Evolutionary conservation across 2,113 vertebrate genomes (phyloP).

Genomic region (Rhabdornis inornatus): DNA sequence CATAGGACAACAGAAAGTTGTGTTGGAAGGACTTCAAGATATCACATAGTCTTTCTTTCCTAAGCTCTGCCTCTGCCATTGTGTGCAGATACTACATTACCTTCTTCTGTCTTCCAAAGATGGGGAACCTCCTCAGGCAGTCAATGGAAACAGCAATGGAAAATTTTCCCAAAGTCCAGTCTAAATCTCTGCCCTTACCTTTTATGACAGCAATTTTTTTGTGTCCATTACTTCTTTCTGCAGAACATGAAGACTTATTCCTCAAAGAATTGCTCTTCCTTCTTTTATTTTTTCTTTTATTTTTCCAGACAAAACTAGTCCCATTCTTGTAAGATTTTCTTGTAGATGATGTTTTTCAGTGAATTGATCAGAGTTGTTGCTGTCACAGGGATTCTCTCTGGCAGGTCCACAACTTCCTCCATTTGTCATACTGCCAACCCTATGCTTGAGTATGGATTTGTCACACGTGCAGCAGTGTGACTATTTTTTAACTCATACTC

Average conservation of each 20-base stretch:
- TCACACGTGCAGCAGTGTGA: not conserved
- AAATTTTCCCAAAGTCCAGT: not conserved
- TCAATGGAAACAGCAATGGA: not conserved
- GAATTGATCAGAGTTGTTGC: not conserved
- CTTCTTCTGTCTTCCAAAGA: not conserved
- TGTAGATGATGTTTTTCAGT: not conserved
- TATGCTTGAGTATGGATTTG: not conserved
- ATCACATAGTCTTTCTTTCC: not conserved
- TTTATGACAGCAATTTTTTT: not conserved
- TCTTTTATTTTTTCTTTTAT: too few relatives aligned
- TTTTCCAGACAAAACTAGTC: not conserved
- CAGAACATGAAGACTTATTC: not conserved
- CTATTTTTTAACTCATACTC: not conserved
- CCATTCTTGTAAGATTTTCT: not conserved
- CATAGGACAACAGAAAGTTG: not conserved
- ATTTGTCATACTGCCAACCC: not conserved
- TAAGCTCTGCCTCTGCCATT: not conserved
- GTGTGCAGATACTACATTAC: not conserved
- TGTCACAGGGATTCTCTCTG: not conserved
- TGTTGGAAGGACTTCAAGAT: not conserved
- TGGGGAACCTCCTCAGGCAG: not conserved
- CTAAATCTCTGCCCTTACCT: not conserved
- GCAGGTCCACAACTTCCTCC: not conserved
- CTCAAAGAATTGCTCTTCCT: not conserved
- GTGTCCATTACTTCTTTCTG: not conserved